phyloP scores from a whole-genome alignment of 2,797 vertebrate species.

The Etheostoma perlongum region DNA sequence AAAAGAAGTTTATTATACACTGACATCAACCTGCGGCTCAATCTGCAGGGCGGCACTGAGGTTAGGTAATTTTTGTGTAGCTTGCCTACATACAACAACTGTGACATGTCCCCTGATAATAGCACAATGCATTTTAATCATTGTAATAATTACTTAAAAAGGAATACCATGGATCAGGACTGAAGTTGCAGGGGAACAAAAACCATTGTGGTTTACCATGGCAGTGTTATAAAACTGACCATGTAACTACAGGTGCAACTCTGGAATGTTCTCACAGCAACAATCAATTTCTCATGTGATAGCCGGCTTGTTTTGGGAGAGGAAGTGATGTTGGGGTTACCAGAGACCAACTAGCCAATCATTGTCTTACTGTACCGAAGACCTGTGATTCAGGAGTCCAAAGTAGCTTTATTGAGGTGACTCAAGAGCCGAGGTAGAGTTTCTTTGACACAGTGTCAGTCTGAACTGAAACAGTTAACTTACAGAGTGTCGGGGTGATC shows the following conservation, averaged over 20 bases:
- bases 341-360: neutral
- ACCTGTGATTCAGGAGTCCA: neutral
- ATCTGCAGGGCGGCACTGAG: neutral
- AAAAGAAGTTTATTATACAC: constrained; percentile 20
- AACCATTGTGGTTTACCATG: too few relatives aligned
- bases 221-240: neutral
- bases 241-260: neutral
- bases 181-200: neutral
- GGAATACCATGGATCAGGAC: neutral
- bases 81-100: too few relatives aligned
- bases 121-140: neutral
- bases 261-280: neutral
- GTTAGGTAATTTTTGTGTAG: too few relatives aligned
- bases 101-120: too few relatives aligned
- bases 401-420: neutral
- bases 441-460: neutral
- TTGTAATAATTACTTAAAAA: neutral
- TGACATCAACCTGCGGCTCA: neutral
- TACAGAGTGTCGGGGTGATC: too few relatives aligned
- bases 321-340: neutral
- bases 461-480: too few relatives aligned
- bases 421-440: neutral
- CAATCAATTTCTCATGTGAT: neutral
- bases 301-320: neutral
- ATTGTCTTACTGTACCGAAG: neutral